These are phyloP conservation scores for Fragum sueziense DNA, from an alignment of 2,888 invertebrate genomes.

Conservation along the genomic window DNA sequence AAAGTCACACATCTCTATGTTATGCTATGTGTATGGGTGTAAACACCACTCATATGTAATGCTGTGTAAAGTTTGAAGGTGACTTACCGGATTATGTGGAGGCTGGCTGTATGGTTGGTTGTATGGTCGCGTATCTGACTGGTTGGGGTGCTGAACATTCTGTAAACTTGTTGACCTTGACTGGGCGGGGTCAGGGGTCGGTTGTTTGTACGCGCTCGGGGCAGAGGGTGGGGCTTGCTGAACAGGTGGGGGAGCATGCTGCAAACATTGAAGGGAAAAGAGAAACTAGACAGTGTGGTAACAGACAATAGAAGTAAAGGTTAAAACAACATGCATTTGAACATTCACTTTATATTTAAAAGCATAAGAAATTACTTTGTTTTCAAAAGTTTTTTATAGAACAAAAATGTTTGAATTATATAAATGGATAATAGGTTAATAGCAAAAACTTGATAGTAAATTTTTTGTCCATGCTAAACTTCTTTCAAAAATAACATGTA, in stretches of 20 bases:
- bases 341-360: too few species aligned
- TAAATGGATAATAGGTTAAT: too few species aligned
- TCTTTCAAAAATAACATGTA: too few species aligned
- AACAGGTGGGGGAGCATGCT: slow-evolving; percentile 44
- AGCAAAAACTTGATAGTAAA: too few species aligned
- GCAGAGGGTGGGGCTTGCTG: slow-evolving; percentile 25
- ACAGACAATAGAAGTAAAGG: background rate
- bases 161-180: slow-evolving; percentile 40
- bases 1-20: background rate
- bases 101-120: slow-evolving; percentile 3
- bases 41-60: too few species aligned
- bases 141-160: slow-evolving; percentile 31
- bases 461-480: too few species aligned
- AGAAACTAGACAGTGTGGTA: background rate
- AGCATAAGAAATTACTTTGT: too few species aligned
- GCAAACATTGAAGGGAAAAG: slow-evolving; percentile 20
- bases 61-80: background rate
- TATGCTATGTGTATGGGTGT: background rate
- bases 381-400: too few species aligned
- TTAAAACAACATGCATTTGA: too few species aligned
- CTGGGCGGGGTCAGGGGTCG: slow-evolving; percentile 21
- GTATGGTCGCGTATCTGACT: slow-evolving; percentile 8
- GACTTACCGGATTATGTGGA: slow-evolving; percentile 52
- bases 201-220: slow-evolving; percentile 12
- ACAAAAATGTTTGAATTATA: too few species aligned